phyloP scores from a whole-genome alignment of 2,888 invertebrate species.

The Autographa gamma region DNA sequence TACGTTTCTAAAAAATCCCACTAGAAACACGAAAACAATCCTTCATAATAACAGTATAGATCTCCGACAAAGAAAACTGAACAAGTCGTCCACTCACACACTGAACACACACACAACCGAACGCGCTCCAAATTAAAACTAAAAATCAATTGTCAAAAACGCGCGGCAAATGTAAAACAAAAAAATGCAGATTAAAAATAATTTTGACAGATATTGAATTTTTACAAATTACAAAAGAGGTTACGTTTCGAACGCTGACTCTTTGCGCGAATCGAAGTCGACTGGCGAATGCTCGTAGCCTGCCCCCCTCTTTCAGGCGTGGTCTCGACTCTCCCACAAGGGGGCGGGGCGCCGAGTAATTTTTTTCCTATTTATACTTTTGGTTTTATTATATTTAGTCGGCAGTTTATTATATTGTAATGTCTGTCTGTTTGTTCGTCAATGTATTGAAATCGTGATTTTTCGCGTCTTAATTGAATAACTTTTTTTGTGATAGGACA shows the following conservation, averaged over 20 bases:
- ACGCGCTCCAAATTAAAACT: constrained; percentile 43
- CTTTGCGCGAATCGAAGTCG: constrained; percentile 76
- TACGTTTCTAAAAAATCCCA: constrained; percentile 55
- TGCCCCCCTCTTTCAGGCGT: constrained; percentile 76
- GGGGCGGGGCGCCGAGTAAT: constrained; percentile 70
- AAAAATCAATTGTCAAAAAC: constrained; percentile 46
- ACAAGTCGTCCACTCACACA: constrained; percentile 54
- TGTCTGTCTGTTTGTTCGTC: constrained; percentile 79
- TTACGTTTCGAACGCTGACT: constrained; percentile 69
- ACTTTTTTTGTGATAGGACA: constrained; percentile 59
- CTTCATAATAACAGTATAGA: constrained; percentile 50
- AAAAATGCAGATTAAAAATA: constrained; percentile 45
- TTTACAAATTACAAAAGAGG: constrained; percentile 59
- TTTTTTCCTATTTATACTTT: constrained; percentile 76
- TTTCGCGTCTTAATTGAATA: constrained; percentile 75
- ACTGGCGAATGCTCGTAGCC: constrained; percentile 78
- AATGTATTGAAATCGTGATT: constrained; percentile 69
- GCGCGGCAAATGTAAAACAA: constrained; percentile 41
- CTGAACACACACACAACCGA: constrained; percentile 52
- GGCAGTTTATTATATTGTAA: constrained; percentile 84
- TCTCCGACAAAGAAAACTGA: constrained; percentile 29
- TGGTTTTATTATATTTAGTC: constrained; percentile 77
- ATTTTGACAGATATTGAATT: constrained; percentile 57
- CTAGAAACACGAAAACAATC: constrained; percentile 50
- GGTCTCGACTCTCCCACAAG: constrained; percentile 64